Base-by-base conservation (phyloP, 2,113 vertebrate species). In the Myiagra hebetior region DNA sequence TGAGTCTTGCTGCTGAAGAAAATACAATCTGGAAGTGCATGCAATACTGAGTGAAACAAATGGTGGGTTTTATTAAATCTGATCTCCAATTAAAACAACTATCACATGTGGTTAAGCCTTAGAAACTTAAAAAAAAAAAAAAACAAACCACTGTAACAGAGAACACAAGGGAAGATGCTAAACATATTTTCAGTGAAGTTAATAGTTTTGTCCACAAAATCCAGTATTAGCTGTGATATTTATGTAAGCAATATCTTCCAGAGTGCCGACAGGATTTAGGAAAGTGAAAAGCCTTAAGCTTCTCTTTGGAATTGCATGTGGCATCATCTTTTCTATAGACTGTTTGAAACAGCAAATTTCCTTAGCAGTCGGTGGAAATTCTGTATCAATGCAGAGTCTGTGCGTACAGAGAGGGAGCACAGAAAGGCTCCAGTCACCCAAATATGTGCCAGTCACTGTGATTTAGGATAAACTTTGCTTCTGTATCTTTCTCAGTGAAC, bases 171-270 rank as follows among this genome's bases (percentile, higher is more conserved):
- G 63, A 85, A 89, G 87, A 57, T 28, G 27, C 11, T 79, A 76
- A 93, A 42, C 13, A 4, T 50, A 63, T 88, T 84, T 93, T 46
- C 39, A 14, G 46, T 33, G 22, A 72, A 76, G 70, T 52, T 91
- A 85, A 91, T 77, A 76, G 85, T 81, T 94, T 85, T 82, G 50
- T 81, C 87, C 79, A 78, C 77, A 82, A 94, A 96, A 96, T 50
- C 21, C 74, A 93, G 1, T 76, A 81, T 81, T 80, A 95, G 70
- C 73, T 47, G 39, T 31, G 77, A 82, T 75, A 83, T 90, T 93
- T 88, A 91, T 60, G 75, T 62, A 90, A 94, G 70, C 85, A 90
- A 5, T 73, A 64, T 73, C 82, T 83, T 88, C 67, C 60, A 53
- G 35, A 63, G 55, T 62, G 56, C 69, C 37, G 3, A 73, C n/a